Evolutionary conservation across 2,113 vertebrate species (phyloP), one percentile per base, ranked within the genome.

Genomic region (Ceuthmochares aereus): DNA sequence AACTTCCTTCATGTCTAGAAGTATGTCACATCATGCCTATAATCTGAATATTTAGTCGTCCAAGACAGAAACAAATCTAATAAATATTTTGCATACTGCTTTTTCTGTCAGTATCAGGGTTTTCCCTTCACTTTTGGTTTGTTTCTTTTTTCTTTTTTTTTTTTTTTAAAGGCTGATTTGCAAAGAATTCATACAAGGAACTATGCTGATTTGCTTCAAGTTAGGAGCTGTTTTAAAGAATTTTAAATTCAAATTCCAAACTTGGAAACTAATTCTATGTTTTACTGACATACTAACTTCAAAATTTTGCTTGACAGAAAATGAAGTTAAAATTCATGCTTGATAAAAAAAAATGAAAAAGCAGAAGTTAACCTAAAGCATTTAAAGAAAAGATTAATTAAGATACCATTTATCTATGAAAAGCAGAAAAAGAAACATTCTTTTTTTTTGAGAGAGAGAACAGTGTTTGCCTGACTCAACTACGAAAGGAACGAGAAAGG

Each of bases 351-450:
- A 66, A 17, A 66, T 43, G 25, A 69, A 91, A n/a, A 81, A 1
- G 0, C 1, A 77, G 14, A 63, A 51, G 3, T 49, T 43, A 14
- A 51, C 54, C 2, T 56, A 15, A 52, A 86, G 5, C 29, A 75
- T 76, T 67, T 74, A 17, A 55, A 5, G 3, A 59, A 60, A 58
- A 73, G 15, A 29, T 15, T 45, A 58, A 22, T n/a, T 52, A 58
- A 12, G 4, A 63, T 29, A 22, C 3, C 4, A 54, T 14, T 49
- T 43, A 23, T 8, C 13, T 45, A 25, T 45, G 25, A 45, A 80
- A 69, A 62, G 1, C 37, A 30, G 23, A 22, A 84, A 83, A 83
- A 76, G 12, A 4, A 83, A 14, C 6, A 77, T 89, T 37, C 2
- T 5, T n/a, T 76, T 2, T 3, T 8, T 42, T 89, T 56, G 12